Evolutionary conservation across 2,888 invertebrate genomes (phyloP).

Genomic region (Hartigia nigra): DNA sequence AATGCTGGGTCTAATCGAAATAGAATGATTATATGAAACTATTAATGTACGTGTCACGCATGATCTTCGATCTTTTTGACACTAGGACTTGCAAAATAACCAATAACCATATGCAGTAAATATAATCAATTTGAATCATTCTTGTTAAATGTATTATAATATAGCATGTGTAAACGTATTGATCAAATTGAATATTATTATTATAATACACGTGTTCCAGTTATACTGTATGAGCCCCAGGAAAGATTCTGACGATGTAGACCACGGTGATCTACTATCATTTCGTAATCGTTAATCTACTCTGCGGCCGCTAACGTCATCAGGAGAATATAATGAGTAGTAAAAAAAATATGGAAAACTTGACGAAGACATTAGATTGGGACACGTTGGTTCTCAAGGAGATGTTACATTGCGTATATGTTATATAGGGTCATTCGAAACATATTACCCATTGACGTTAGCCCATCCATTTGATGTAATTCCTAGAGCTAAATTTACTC

Average conservation of each 20-base stretch:
- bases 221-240: background rate
- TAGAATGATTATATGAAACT: background rate
- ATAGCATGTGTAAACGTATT: background rate
- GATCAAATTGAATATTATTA: background rate
- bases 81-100: background rate
- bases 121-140: background rate
- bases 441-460: background rate
- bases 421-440: background rate
- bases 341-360: background rate
- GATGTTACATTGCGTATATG: background rate
- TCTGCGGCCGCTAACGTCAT: background rate
- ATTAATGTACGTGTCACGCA: background rate
- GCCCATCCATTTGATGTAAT: background rate
- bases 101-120: background rate
- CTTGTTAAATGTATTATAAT: background rate
- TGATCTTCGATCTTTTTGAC: background rate
- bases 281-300: background rate
- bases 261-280: slow-evolving; percentile 29
- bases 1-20: background rate
- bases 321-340: background rate
- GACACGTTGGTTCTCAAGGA: background rate
- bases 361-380: no score
- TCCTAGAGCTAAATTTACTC: background rate
- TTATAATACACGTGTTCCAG: background rate
- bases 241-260: slow-evolving; percentile 17